These are phyloP conservation scores for Spea bombifrons DNA, from an alignment of 2,113 vertebrate genomes.

Conservation along the genomic window DNA sequence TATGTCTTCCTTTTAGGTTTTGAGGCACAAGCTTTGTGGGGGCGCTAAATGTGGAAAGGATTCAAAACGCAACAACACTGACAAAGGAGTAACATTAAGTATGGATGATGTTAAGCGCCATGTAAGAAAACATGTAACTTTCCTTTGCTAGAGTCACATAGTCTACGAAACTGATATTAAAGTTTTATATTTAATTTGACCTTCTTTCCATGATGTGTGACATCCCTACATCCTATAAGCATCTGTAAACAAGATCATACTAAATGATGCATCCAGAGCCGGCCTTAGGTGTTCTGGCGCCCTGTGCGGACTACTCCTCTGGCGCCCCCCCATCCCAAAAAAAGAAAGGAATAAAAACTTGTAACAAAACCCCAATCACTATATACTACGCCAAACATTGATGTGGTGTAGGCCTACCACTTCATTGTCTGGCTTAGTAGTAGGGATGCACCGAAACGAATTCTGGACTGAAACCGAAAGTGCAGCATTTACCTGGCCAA, in stretches of 20 bases:
- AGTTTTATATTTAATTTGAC: background rate
- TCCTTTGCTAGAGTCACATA: background rate
- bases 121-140: conserved; percentile 65
- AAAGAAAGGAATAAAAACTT: too few relatives aligned
- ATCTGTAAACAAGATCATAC: background rate
- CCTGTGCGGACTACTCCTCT: too few relatives aligned
- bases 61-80: conserved; percentile 89
- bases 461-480: too few relatives aligned
- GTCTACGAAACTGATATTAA: background rate
- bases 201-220: background rate
- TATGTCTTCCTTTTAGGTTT: conserved; percentile 69
- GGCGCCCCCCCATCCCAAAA: too few relatives aligned
- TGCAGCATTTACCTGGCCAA: too few relatives aligned
- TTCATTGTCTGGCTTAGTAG: too few relatives aligned
- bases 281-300: too few relatives aligned
- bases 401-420: too few relatives aligned
- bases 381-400: too few relatives aligned
- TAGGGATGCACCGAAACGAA: too few relatives aligned
- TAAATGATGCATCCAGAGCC: too few relatives aligned
- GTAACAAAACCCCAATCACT: too few relatives aligned
- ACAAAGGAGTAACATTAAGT: conserved; percentile 90
- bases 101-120: conserved; percentile 96
- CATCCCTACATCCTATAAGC: background rate
- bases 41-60: conserved; percentile 82
- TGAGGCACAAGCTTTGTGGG: conserved; percentile 89